phyloP scores from a whole-genome alignment of 2,797 vertebrate species.

The Moxostoma hubbsi region DNA sequence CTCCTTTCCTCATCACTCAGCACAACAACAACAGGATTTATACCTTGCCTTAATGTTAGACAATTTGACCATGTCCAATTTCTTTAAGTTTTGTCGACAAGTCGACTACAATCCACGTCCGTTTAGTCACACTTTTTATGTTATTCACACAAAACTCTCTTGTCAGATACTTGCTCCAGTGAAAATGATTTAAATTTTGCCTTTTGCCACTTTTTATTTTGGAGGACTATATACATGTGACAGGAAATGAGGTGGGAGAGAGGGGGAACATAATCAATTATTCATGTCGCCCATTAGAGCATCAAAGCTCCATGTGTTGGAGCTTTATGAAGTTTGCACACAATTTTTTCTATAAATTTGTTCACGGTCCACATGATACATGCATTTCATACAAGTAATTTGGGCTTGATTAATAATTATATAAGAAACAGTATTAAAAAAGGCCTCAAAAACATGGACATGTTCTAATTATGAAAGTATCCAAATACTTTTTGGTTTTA shows the following conservation, averaged over 20 bases:
- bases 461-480: no score
- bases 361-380: no score
- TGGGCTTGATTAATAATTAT: no score
- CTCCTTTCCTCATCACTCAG: constrained; percentile 59
- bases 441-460: no score
- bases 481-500: no score
- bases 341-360: neutral
- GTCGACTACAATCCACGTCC: neutral
- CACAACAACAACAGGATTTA: constrained; percentile 57
- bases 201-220: neutral
- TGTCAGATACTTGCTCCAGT: neutral
- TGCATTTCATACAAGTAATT: no score
- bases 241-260: neutral
- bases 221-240: neutral
- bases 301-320: neutral
- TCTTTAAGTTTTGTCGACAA: neutral
- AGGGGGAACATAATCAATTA: neutral
- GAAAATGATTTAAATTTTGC: neutral
- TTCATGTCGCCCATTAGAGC: neutral
- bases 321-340: neutral
- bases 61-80: neutral
- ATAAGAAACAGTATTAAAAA: no score
- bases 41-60: constrained; percentile 39
- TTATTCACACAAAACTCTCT: neutral
- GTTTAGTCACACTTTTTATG: no score